Evolutionary conservation across 2,888 invertebrate genomes (phyloP).

Genomic region (Nomada fucata): DNA sequence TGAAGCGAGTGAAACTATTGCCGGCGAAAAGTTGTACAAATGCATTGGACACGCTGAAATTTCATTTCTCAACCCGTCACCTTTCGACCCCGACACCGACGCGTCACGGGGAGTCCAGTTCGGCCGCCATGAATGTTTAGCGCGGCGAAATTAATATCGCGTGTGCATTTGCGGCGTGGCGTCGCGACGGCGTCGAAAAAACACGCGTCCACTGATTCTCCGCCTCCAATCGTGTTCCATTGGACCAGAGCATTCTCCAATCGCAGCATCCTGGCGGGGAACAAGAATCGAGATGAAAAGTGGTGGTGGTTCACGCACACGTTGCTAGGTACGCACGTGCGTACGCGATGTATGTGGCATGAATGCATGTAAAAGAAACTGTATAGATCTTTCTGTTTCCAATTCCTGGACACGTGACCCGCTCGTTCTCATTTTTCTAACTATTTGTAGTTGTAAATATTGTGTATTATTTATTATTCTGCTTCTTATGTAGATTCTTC

Average conservation of each 20-base stretch:
- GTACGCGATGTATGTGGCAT: neutral
- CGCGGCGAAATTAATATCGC: constrained; percentile 53
- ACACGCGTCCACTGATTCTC: constrained; percentile 35
- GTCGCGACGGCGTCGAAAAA: constrained; percentile 28
- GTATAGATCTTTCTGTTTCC: no score
- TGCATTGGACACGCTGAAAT: constrained; percentile 2
- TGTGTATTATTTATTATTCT: no score
- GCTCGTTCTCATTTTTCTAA: no score
- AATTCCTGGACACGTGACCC: no score
- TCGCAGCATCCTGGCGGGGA: constrained; percentile 43
- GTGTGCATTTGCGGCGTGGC: constrained; percentile 21
- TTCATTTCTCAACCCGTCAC: neutral
- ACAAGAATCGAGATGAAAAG: neutral
- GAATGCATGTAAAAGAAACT: no score
- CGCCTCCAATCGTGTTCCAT: constrained; percentile 63
- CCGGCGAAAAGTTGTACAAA: neutral
- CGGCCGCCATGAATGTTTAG: constrained; percentile 50
- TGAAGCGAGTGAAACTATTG: neutral
- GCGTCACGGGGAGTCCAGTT: neutral
- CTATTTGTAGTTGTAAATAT: no score
- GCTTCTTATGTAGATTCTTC: no score
- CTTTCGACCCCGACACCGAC: neutral
- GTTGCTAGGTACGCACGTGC: constrained; percentile 25
- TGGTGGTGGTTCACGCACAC: constrained; percentile 15
- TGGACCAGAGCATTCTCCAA: constrained; percentile 67